A percentile compares a stretch with the other conserved stretches of the same genome.
phyloP scores from a whole-genome alignment of 1,140 invertebrate genomes.

The Dreissena polymorpha region DNA sequence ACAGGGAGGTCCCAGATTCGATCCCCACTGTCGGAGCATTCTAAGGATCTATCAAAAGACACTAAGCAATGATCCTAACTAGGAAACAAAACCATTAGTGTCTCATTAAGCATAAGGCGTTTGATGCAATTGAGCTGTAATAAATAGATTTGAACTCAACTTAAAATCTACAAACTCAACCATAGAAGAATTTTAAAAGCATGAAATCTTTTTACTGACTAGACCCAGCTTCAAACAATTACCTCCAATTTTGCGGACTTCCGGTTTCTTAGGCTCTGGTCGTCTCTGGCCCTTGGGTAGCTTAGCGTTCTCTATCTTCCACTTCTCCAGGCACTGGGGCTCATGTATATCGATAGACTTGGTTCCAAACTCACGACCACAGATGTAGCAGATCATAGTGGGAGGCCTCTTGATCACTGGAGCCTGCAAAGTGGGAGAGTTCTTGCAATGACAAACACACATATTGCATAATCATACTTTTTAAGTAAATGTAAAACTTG shows the following conservation, averaged over 20 bases:
- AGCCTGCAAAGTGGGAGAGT: conserved; percentile 33
- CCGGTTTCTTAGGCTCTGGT: conserved; percentile 84
- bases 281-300: conserved; percentile 82
- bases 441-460: background rate
- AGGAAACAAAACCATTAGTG: too few species aligned
- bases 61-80: too few species aligned
- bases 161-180: too few species aligned
- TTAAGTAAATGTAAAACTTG: background rate
- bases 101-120: too few species aligned
- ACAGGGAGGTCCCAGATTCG: too few species aligned
- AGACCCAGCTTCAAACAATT: background rate
- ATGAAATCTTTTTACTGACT: background rate
- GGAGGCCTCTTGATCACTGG: conserved; percentile 74
- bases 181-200: too few species aligned
- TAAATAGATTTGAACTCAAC: too few species aligned
- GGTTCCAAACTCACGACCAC: conserved; percentile 86
- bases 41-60: too few species aligned
- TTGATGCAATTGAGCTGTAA: too few species aligned
- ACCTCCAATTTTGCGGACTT: conserved; percentile 80
- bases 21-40: too few species aligned
- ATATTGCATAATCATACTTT: background rate
- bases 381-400: conserved; percentile 86
- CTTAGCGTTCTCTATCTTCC: conserved; percentile 86
- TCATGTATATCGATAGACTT: conserved; percentile 89
- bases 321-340: conserved; percentile 89